A percentile compares a stretch with the other conserved stretches of the same genome.
Evolutionary conservation across 2,888 invertebrate genomes (phyloP).

Genomic region (Drosophila neotestacea): DNA sequence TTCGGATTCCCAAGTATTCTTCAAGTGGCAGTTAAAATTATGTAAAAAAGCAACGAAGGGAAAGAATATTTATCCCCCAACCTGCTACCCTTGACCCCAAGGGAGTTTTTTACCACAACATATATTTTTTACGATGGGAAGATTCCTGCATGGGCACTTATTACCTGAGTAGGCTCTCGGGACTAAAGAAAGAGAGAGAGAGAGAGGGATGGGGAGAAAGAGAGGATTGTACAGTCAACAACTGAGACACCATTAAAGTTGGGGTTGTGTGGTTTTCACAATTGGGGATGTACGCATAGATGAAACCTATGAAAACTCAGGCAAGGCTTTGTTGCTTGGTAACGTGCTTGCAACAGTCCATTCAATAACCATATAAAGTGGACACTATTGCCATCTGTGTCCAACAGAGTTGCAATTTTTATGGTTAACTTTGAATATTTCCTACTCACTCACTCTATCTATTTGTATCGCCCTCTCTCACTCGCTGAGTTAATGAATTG

Average conservation of each 20-base stretch:
- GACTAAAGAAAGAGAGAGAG: conserved; percentile 4
- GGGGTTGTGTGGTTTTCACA: background rate
- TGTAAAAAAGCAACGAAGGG: conserved; percentile 49
- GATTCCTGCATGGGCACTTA: conserved; percentile 53
- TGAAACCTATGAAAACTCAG: conserved; percentile 1
- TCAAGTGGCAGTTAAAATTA: conserved; percentile 70
- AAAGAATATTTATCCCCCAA: conserved; percentile 43
- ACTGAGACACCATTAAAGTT: background rate
- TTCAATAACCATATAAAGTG: conserved; percentile 40
- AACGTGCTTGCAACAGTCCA: conserved; percentile 17
- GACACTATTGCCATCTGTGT: conserved; percentile 44
- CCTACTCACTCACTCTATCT: background rate
- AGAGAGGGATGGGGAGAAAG: background rate
- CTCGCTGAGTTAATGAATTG: conserved; percentile 51
- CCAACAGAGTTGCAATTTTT: conserved; percentile 24
- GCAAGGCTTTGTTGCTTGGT: conserved; percentile 21
- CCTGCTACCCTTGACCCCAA: conserved; percentile 57
- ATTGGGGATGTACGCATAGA: conserved; percentile 8
- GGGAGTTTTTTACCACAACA: conserved; percentile 60
- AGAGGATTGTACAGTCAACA: background rate
- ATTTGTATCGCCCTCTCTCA: background rate
- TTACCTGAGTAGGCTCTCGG: conserved; percentile 57
- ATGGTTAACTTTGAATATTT: conserved; percentile 7
- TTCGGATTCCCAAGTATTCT: conserved; percentile 59
- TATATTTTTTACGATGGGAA: conserved; percentile 56